Evolutionary conservation across 1,140 invertebrate genomes (phyloP).

Genomic region (Plutomurus gul): DNA sequence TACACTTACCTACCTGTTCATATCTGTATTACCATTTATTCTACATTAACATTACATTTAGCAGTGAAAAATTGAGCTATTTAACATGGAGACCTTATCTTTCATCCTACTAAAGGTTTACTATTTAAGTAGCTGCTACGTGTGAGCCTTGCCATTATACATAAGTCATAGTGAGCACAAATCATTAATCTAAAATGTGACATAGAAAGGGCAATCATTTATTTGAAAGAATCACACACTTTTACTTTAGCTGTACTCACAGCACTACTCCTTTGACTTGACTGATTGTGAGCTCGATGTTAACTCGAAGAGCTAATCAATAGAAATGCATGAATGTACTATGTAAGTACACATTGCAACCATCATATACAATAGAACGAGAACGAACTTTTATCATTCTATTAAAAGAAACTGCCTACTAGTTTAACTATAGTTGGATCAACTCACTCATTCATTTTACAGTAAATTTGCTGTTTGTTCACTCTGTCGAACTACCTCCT

Average conservation of each 20-base stretch:
- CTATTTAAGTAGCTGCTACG: too few relatives aligned
- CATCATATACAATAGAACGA: not conserved
- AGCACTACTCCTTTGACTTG: not conserved
- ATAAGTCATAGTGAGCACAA: too few relatives aligned
- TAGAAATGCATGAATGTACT: not conserved
- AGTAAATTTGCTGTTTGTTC: too few relatives aligned
- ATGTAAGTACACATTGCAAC: not conserved
- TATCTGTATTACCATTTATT: too few relatives aligned
- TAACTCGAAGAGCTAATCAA: not conserved
- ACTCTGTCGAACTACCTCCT: too few relatives aligned
- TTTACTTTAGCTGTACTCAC: conserved; percentile 13
- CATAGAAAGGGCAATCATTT: conserved; percentile 13
- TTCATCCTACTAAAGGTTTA: too few relatives aligned
- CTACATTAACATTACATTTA: too few relatives aligned
- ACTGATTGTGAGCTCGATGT: not conserved
- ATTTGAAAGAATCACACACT: conserved; percentile 8
- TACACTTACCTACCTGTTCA: too few relatives aligned
- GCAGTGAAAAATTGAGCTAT: too few relatives aligned
- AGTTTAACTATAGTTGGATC: not conserved
- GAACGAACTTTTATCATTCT: not conserved
- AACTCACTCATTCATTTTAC: too few relatives aligned
- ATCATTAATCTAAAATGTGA: conserved; percentile 25
- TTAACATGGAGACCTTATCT: too few relatives aligned
- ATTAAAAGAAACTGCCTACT: not conserved
- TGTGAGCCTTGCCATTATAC: too few relatives aligned